Conservation (phyloP, 2,888 invertebrate genomes). For the Dromius quadrimaculatus region DNA sequence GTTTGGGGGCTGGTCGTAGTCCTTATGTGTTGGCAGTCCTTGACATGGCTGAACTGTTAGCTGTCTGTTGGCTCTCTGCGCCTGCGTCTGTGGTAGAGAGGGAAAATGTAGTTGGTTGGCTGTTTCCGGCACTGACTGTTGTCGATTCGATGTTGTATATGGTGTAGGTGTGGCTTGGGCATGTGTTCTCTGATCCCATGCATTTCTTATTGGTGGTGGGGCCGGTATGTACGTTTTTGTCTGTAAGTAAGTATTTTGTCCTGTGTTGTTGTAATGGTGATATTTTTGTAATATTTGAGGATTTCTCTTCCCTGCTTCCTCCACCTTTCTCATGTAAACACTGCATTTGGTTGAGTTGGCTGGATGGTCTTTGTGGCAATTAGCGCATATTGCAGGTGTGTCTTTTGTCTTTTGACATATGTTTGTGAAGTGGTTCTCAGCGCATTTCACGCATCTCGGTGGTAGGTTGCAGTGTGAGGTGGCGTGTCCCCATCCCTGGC, state of each 20-base stretch:
- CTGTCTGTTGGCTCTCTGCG: neutral
- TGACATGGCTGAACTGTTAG: neutral
- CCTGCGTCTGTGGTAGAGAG: neutral
- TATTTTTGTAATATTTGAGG: slow-evolving; percentile 25
- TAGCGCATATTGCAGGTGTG: neutral
- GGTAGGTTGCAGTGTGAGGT: slow-evolving; percentile 32
- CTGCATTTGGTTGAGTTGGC: neutral
- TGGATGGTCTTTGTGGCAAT: neutral
- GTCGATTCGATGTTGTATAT: neutral
- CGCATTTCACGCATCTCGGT: neutral
- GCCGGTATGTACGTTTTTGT: slow-evolving; percentile 13
- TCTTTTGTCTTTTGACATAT: neutral
- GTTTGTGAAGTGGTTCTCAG: neutral
- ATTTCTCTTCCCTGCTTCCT: neutral
- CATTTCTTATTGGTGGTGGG: neutral
- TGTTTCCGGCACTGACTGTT: neutral
- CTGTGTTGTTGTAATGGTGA: slow-evolving; percentile 2
- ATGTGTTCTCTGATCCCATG: too few relatives aligned
- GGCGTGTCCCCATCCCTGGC: slow-evolving; percentile 10
- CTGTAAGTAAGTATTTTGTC: too few relatives aligned
- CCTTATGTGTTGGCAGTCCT: neutral
- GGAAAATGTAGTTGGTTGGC: neutral
- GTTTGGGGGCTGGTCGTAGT: neutral
- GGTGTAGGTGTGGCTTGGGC: too few relatives aligned
- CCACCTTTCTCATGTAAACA: neutral